Evolutionary conservation across 2,888 invertebrate genomes (phyloP), one percentile per base, ranked within the genome.

Genomic region (Cheilosia pagana): DNA sequence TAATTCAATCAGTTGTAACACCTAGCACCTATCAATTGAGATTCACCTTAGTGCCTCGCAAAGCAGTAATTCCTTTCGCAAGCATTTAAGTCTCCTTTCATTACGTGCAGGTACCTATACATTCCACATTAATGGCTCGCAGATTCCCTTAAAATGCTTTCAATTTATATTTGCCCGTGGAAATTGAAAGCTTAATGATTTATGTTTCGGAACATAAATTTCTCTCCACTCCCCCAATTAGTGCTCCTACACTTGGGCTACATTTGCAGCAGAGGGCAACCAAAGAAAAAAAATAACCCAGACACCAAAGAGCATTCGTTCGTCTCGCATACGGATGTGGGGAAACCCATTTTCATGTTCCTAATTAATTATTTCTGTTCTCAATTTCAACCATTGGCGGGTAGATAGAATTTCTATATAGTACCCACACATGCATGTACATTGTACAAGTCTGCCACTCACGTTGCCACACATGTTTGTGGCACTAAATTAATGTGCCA

Each of bases 401-500:
- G 50, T 25, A 71, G 70, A 82, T 77, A 71, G 63, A 70, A 70
- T 76, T 70, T 81, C 76, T 63, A 59, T 63, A 48, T 62, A 41
- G 19, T 19, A 59, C 10, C 16, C 16, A 31, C 25, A 35, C 10
- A 45, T n/a, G 60, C 28, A 55, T 45, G 7, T 8, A 35, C 12
- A 12, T 28, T 28, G 28, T 28, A 28, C 28, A n/a, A 48, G 25
- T 31, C 67, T 23, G 35, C 39, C 57, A 60, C 62, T 74, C 45
- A 43, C 43, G 50, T 62, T 41, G 59, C 81, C 76, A 82, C 76
- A 82, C 81, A 82, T 77, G 81, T 76, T 82, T 82, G 81, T 77
- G 81, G 81, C 77, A 71, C 65, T 60, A 82, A 77, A 82, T 82
- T 71, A 82, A 82, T 82, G 81, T 82, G 81, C 81, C 77, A 82